These are phyloP conservation scores for Syrmaticus mikado DNA, from an alignment of 2,113 vertebrate genomes.

Conservation along the genomic window DNA sequence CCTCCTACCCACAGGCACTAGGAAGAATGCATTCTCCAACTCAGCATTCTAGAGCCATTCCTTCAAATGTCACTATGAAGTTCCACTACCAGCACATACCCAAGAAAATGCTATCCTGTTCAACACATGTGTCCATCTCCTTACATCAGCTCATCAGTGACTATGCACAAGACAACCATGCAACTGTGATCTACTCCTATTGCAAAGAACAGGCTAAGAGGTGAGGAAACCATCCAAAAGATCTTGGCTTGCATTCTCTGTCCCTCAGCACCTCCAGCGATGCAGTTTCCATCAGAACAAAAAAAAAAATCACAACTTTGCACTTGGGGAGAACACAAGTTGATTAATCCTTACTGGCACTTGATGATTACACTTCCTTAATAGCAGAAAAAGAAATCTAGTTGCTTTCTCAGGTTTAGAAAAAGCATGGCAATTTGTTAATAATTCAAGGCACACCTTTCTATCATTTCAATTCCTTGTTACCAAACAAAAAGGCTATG, in stretches of 20 bases:
- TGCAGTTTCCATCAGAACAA: background rate
- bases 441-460: background rate
- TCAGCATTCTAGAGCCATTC: background rate
- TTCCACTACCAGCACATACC: background rate
- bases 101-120: background rate
- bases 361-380: background rate
- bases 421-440: background rate
- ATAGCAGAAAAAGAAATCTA: background rate
- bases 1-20: background rate
- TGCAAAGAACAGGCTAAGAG: background rate
- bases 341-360: background rate
- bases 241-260: background rate
- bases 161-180: background rate
- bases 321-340: background rate
- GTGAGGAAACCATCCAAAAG: background rate
- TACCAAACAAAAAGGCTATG: accelerated
- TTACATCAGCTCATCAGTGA: background rate
- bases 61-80: background rate
- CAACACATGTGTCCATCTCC: accelerated
- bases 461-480: background rate
- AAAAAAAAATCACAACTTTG: background rate
- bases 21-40: background rate
- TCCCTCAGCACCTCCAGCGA: background rate
- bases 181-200: background rate
- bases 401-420: background rate